Evolutionary conservation across 1,140 invertebrate genomes (phyloP).

Genomic region (Panonychus citri): DNA sequence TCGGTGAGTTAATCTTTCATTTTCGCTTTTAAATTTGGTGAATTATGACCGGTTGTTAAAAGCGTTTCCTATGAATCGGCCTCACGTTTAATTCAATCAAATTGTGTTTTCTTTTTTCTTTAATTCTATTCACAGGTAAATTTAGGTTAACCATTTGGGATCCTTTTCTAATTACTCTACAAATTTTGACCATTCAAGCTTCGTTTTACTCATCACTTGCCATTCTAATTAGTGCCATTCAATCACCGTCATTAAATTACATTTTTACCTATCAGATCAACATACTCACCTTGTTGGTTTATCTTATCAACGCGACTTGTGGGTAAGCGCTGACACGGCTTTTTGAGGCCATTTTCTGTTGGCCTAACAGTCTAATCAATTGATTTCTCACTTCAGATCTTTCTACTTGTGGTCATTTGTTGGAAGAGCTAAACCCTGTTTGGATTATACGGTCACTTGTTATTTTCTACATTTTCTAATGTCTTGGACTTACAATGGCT

Average conservation of each 20-base stretch:
- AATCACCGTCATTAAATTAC: slow-evolving; percentile 39
- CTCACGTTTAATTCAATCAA: no score
- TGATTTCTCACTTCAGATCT: slow-evolving; percentile 31
- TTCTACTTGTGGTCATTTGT: slow-evolving; percentile 59
- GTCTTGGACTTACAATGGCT: slow-evolving; percentile 70
- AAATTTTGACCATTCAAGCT: slow-evolving; percentile 69
- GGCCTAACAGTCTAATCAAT: no score
- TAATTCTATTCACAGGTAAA: slow-evolving; percentile 42
- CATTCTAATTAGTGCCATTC: slow-evolving; percentile 44
- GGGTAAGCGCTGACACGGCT: slow-evolving; percentile 11
- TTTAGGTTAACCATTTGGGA: slow-evolving; percentile 89
- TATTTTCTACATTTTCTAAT: slow-evolving; percentile 70
- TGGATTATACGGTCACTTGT: slow-evolving; percentile 80
- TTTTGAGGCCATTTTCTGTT: no score
- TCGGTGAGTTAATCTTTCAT: no score
- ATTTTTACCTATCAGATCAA: slow-evolving; percentile 76
- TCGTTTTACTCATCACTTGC: slow-evolving; percentile 61
- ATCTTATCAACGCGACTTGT: slow-evolving; percentile 14
- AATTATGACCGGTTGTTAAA: no score
- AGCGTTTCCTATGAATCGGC: no score
- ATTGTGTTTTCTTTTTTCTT: no score
- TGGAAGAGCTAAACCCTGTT: slow-evolving; percentile 69
- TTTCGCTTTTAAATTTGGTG: no score
- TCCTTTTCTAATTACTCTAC: slow-evolving; percentile 61
- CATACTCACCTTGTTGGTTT: slow-evolving; percentile 43